Conservation (phyloP, 2,888 invertebrate species). For the Tiliacea aurago region DNA sequence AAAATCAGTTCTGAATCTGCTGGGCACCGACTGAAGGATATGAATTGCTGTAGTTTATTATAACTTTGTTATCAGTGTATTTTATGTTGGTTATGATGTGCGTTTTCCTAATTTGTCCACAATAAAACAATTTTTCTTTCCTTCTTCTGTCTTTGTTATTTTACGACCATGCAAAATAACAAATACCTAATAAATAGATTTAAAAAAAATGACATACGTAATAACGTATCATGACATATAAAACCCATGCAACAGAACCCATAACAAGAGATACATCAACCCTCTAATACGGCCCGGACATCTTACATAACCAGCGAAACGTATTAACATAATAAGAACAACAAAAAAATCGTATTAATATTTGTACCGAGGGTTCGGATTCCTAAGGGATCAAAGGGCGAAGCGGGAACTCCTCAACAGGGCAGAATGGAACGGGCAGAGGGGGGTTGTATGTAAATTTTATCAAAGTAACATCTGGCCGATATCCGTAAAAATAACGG, state of each 20-base stretch:
- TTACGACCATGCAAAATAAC: too few species aligned
- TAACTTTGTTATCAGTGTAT: too few species aligned
- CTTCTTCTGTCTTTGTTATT: too few species aligned
- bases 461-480: conserved; percentile 68
- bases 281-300: conserved; percentile 28
- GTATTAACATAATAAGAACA: conserved; percentile 68
- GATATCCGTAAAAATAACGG: conserved; percentile 65
- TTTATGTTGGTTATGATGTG: too few species aligned
- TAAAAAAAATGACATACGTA: too few species aligned
- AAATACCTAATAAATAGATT: too few species aligned
- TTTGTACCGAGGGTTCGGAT: conserved; percentile 62
- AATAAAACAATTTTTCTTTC: too few species aligned
- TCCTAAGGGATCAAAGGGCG: conserved; percentile 66
- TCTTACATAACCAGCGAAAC: conserved; percentile 57
- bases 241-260: conserved; percentile 7
- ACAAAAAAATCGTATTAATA: conserved; percentile 68
- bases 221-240: neutral
- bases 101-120: too few species aligned
- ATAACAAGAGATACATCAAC: conserved; percentile 28
- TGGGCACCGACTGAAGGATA: too few species aligned
- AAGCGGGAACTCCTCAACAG: conserved; percentile 46
- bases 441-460: conserved; percentile 68
- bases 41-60: too few species aligned
- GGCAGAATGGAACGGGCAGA: conserved; percentile 45
- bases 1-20: neutral